Percentiles rank a stretch among this genome's conserved stretches.
phyloP scores from a whole-genome alignment of 2,113 vertebrate genomes.

The Cottus gobio region DNA sequence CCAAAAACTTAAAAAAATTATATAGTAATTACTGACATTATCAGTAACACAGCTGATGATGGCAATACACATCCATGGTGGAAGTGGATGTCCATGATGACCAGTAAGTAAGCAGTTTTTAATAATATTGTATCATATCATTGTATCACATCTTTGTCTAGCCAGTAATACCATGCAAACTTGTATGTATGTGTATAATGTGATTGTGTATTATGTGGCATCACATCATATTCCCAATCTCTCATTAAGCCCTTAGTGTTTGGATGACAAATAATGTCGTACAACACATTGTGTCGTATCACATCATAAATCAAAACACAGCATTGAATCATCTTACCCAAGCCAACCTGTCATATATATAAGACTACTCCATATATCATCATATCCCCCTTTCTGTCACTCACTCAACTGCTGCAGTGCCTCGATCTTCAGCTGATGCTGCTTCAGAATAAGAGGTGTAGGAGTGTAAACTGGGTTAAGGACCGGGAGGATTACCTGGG shows the following conservation, averaged over 20 bases:
- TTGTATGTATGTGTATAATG: not conserved
- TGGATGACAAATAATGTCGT: not conserved
- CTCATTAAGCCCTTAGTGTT: not conserved
- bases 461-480: constrained; percentile 61
- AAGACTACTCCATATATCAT: constrained; percentile 12
- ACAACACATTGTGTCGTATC: not conserved
- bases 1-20: not conserved
- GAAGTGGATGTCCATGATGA: not conserved
- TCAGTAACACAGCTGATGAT: not conserved
- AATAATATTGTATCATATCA: not conserved
- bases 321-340: not conserved
- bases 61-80: not conserved
- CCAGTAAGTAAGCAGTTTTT: not conserved
- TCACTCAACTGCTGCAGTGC: constrained; percentile 10
- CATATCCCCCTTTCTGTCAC: constrained; percentile 30
- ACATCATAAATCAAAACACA: constrained; percentile 9
- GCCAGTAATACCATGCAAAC: not conserved
- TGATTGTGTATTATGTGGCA: not conserved
- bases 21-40: not conserved
- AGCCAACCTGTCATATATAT: constrained; percentile 18
- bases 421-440: constrained; percentile 13
- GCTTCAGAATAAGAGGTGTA: constrained; percentile 21
- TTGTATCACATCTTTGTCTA: not conserved
- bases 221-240: not conserved
- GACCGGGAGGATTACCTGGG: constrained; percentile 58